Evolutionary conservation across 2,113 vertebrate genomes (phyloP), one percentile per base, ranked within the genome.

Genomic region (Sapajus apella): DNA sequence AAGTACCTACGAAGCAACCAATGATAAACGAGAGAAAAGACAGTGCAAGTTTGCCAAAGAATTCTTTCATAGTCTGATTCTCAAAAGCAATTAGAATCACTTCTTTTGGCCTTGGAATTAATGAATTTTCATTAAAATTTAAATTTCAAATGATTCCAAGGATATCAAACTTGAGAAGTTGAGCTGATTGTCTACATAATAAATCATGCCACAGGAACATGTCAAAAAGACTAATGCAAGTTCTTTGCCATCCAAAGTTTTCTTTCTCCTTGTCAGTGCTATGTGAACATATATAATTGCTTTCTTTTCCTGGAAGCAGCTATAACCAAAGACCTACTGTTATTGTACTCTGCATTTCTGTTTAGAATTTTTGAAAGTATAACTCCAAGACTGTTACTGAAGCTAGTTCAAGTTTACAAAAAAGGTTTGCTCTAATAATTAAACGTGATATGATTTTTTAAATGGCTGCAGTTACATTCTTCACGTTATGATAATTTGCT

Each of bases 81-180:
- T 97, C 95, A 97, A 77, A 98, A 98, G 76, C 73, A 97, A 98
- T 98, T 97, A 97, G 86, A 96, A 97, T 97, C 80, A 96, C 66
- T 97, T 98, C 18, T 97, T 98, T 97, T 95, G 96, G 94, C 35
- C 92, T 97, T 90, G 50, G 75, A 97, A 97, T 97, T 97, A 98
- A 98, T 98, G 95, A 97, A 98, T 97, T 98, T 98, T 97, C 96
- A 97, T 98, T 98, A 96, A 98, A 98, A 98, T 98, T 98, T 94
- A 97, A 97, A 98, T 98, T 98, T 96, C 87, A 97, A 98, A 95
- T 2, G 8, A 96, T 97, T 91, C 75, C 87, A 98, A 94, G 1
- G 10, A 95, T 95, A 97, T 92, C 97, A 98, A 98, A 95, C 50
- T 87, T 88, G 85, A 98, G 73, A 97, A 90, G 92, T 92, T 85